phyloP scores from a whole-genome alignment of 2,888 invertebrate genomes.

The Helleia helle region DNA sequence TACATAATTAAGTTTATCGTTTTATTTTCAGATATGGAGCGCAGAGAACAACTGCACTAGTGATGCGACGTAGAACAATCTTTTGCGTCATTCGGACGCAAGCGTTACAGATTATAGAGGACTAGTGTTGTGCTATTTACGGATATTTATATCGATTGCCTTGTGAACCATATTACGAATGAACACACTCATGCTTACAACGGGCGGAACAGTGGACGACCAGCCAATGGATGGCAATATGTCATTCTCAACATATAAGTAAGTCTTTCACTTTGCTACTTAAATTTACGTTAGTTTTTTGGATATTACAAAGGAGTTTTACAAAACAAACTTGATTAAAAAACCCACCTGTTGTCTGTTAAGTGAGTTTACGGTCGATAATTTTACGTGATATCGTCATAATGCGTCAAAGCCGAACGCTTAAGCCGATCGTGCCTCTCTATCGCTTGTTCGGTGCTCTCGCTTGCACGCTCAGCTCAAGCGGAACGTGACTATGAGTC shows the following conservation, averaged over 20 bases:
- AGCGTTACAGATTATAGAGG: constrained; percentile 20
- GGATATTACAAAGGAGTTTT: too few relatives aligned
- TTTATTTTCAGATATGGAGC: constrained; percentile 40
- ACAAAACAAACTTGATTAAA: too few relatives aligned
- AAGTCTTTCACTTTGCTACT: constrained; percentile 37
- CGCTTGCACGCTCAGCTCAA: too few relatives aligned
- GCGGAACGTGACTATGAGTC: too few relatives aligned
- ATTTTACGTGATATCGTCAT: too few relatives aligned
- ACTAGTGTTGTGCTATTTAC: constrained; percentile 42
- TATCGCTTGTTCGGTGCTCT: too few relatives aligned
- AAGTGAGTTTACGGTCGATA: too few relatives aligned
- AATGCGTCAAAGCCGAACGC: too few relatives aligned
- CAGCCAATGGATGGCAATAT: constrained; percentile 60
- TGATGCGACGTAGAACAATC: constrained; percentile 48
- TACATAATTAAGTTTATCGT: too few relatives aligned
- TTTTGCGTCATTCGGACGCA: constrained; percentile 44
- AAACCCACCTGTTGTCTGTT: too few relatives aligned
- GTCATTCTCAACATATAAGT: constrained; percentile 67
- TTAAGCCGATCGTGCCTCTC: too few relatives aligned
- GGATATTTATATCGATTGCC: constrained; percentile 21
- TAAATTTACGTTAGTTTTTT: too few relatives aligned
- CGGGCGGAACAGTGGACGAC: constrained; percentile 55
- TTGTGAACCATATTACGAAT: constrained; percentile 35
- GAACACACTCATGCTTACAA: constrained; percentile 69
- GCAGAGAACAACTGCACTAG: constrained; percentile 32